These are phyloP conservation scores for Mythimna impura DNA, from an alignment of 2,888 invertebrate genomes.

Conservation along the genomic window DNA sequence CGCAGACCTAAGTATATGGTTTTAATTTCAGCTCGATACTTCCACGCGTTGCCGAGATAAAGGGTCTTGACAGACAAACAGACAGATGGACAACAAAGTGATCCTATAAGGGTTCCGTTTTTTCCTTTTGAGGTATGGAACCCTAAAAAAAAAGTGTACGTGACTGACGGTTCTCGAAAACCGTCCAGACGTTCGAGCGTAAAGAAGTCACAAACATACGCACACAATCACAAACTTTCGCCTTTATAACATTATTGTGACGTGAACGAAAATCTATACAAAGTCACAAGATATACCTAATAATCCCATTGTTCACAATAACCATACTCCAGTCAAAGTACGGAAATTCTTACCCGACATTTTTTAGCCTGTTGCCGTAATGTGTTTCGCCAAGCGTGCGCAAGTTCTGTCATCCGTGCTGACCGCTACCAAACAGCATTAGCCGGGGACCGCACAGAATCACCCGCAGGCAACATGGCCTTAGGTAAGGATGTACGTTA, in stretches of 20 bases:
- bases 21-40: too few species aligned
- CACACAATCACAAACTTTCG: background rate
- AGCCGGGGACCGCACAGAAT: constrained; percentile 40
- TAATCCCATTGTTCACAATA: background rate
- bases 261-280: too few species aligned
- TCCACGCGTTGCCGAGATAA: too few species aligned
- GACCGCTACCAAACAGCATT: constrained; percentile 48
- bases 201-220: background rate
- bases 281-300: background rate
- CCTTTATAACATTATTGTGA: too few species aligned
- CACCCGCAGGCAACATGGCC: constrained; percentile 31
- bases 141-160: too few species aligned
- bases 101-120: too few species aligned
- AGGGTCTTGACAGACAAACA: too few species aligned
- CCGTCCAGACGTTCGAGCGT: too few species aligned
- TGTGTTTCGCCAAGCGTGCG: constrained; percentile 30
- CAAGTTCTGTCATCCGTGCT: constrained; percentile 34
- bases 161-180: too few species aligned
- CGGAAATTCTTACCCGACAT: constrained; percentile 8
- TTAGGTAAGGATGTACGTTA: constrained; percentile 1
- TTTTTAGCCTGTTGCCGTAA: constrained; percentile 31
- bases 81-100: too few species aligned
- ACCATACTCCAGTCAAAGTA: background rate
- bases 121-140: too few species aligned
- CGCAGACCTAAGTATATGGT: too few species aligned